Evolutionary conservation across 1,140 invertebrate species (phyloP).

Genomic region (Drosophila lacertosa): DNA sequence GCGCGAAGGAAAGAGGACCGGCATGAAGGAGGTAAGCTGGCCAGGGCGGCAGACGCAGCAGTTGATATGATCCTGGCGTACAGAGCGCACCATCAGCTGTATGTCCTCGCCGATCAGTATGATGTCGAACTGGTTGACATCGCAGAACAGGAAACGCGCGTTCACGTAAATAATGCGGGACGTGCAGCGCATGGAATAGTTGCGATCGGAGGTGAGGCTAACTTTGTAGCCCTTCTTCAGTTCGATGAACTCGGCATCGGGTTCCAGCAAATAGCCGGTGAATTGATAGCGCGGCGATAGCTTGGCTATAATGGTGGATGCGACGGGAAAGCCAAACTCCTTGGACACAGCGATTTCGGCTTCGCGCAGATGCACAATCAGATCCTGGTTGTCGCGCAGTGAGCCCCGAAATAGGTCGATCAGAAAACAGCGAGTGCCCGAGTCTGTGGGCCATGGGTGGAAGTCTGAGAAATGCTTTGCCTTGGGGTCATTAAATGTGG

Average conservation of each 20-base stretch:
- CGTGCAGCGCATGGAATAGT: slow-evolving; percentile 39
- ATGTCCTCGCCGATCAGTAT: slow-evolving; percentile 66
- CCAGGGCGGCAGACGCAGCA: slow-evolving; percentile 64
- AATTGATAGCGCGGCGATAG: slow-evolving; percentile 70
- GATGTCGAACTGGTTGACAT: slow-evolving; percentile 55
- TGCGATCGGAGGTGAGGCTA: slow-evolving; percentile 54
- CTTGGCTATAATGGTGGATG: slow-evolving; percentile 66
- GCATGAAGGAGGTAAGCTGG: slow-evolving; percentile 52
- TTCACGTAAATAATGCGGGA: slow-evolving; percentile 63
- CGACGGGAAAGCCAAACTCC: slow-evolving; percentile 65
- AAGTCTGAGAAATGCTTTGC: background rate
- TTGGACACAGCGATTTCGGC: slow-evolving; percentile 65
- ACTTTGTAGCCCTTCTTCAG: slow-evolving; percentile 39
- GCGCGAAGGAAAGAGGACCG: slow-evolving; percentile 63
- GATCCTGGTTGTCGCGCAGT: slow-evolving; percentile 54
- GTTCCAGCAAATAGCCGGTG: slow-evolving; percentile 51
- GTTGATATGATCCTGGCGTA: slow-evolving; percentile 27
- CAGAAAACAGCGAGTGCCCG: slow-evolving; percentile 66
- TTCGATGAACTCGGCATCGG: rapidly evolving
- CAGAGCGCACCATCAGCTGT: slow-evolving; percentile 56
- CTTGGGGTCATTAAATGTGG: background rate
- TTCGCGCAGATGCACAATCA: slow-evolving; percentile 66
- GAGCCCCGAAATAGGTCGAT: slow-evolving; percentile 63
- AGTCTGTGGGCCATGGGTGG: slow-evolving; percentile 20
- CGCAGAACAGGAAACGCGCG: slow-evolving; percentile 59